These are phyloP conservation scores for Romanogobio albipinnatus DNA, from an alignment of 2,113 vertebrate species.

Conservation along the genomic window DNA sequence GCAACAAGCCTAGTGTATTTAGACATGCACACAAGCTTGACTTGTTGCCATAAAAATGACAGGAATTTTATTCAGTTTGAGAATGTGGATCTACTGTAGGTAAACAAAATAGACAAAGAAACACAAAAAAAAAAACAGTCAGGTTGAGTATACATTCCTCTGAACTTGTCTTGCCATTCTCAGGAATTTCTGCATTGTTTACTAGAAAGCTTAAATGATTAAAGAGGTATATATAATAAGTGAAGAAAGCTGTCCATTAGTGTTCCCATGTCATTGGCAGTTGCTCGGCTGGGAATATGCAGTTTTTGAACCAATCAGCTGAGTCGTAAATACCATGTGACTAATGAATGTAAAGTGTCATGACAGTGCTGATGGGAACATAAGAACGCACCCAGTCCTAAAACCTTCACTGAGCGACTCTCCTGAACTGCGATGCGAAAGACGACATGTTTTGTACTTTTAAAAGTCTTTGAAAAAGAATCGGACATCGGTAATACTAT, in stretches of 20 bases:
- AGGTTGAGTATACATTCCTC: not conserved
- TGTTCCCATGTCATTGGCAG: not conserved
- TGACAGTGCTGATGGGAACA: not conserved
- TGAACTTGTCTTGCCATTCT: not conserved
- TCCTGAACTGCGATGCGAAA: not conserved
- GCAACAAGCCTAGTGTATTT: slow-evolving; percentile 19
- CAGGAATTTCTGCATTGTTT: not conserved
- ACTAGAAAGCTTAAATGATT: not conserved
- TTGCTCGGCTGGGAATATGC: not conserved
- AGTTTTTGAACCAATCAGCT: not conserved
- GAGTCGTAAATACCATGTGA: not conserved
- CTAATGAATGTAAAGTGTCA: not conserved
- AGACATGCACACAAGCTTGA: not conserved
- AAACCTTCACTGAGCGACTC: not conserved
- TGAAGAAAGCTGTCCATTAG: not conserved
- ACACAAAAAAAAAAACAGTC: not conserved
- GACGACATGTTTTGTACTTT: not conserved
- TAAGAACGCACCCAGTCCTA: not conserved
- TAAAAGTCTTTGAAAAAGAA: not conserved
- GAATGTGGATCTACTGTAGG: not conserved
- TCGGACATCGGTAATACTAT: not conserved
- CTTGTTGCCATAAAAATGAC: not conserved
- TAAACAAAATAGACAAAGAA: not conserved
- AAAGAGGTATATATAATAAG: not conserved
- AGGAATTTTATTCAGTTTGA: not conserved